Base-by-base conservation (phyloP, 2,113 vertebrate genomes). In the Hoplias malabaricus region DNA sequence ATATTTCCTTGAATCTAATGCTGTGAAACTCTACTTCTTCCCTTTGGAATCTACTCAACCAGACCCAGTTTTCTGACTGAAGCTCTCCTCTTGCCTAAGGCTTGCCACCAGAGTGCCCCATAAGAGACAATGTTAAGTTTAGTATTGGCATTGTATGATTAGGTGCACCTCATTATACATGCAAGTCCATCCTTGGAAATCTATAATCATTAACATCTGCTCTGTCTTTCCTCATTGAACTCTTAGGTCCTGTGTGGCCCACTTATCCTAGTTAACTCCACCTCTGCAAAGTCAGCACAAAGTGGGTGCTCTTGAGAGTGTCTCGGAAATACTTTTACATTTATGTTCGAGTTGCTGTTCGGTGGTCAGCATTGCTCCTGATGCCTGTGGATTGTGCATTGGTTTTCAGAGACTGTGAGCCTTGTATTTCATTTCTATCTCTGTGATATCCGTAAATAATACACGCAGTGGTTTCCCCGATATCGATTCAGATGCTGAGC, bases 191-290 rank as follows among this genome's bases (percentile, higher is more conserved):
- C 71, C 88, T 79, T 80, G 75, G 82, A 83, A 89, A 93, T 92
- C 91, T 89, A 91, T 92, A 92, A 92, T 92, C 90, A 92, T 92
- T 92, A 92, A 92, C 90, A 92, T 91, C 86, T 91, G 88, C 82
- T 89, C 84, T 77, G 80, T 88, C 89, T 88, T 90, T 92, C 87
- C 87, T 87, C 88, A 91, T 91, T 89, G 90, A 91, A 90, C 88
- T 90, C 86, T 91, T 89, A 34, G 84, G 80, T 81, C 83, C 85
- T 87, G 85, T 90, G 88, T 89, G 90, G 87, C 88, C 84, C 86
- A 90, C 90, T 92, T 92, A 90, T 92, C 88, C 90, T 86, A 78
- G 88, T 92, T 92, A 91, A 92, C 88, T 89, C 87, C 89, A 84
- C 88, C 86, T 87, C 76, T 86, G 90, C 89, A 81, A 87, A 84